Base-by-base conservation (phyloP, 2,888 invertebrate genomes). In the Eupithecia subumbrata region DNA sequence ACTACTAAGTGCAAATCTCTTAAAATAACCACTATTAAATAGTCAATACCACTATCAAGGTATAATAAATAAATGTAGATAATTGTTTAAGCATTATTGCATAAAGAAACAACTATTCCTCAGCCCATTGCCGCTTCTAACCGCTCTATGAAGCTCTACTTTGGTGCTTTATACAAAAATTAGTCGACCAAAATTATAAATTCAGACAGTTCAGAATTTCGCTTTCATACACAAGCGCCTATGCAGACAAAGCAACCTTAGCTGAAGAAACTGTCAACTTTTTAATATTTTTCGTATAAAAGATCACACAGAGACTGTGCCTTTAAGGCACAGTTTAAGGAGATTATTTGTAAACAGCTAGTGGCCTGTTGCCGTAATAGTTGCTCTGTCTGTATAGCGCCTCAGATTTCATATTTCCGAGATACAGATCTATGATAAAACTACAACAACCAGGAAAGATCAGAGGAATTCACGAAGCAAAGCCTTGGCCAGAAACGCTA, bases 381-480 rank as follows among this genome's bases (percentile, higher is more conserved):
- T 34, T 34, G 34, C 34, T 34, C 34, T 34, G 34, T 34, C 34
- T 34, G 34, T 5, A 34, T 5, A 34, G 34, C 34, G 34, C 34
- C 34, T 34, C 5, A 34, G 34, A 48, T n/a, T 56, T 56, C 3
- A 56, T 56, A 56, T 56, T n/a, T 11, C n/a, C 64, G 64, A 69
- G 43, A 43, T 45, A 67, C 45, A 72, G 34, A 71, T 66, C 45
- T 66, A 37, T 7, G 30, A 48, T 63, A 67, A 40, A 30, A 48
- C 43, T 60, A 69, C 30, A 60, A 73, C 63, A 73, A 73, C 69
- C 73, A 69, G 37, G 34, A 72, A n/a, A 56, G 8, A 25, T 37
- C 45, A 67, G 37, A 64, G 34, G 34, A 5, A 25, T 37, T 48
- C 30, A 40, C 52, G 52, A 60, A 22, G 18, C 34, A 30, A 37